Percentiles rank a stretch among this genome's conserved stretches.
Conservation (phyloP, 2,888 invertebrate genomes). For the Ophion ventricosus region DNA sequence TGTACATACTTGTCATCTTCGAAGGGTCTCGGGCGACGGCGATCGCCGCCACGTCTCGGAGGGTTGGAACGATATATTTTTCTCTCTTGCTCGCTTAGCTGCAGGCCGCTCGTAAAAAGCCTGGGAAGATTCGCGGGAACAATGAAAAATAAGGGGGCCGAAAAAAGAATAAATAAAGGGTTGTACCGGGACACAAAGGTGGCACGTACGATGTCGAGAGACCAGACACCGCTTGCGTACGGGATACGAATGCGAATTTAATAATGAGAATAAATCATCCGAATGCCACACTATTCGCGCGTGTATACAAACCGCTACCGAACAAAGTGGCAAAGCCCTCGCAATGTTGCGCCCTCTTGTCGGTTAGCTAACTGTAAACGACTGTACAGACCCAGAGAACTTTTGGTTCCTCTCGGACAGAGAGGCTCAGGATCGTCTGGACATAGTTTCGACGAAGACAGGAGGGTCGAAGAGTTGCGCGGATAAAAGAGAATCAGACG, state of each 20-base stretch:
- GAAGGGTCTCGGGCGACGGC: too few species aligned
- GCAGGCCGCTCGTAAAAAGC: slow-evolving; percentile 29
- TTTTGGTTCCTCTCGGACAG: not conserved
- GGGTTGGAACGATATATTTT: not conserved
- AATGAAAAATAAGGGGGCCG: slow-evolving; percentile 12
- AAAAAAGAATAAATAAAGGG: slow-evolving; percentile 39
- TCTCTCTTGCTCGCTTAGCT: not conserved
- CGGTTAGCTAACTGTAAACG: slow-evolving; percentile 20
- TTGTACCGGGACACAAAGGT: slow-evolving; percentile 40
- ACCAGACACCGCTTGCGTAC: slow-evolving; percentile 52
- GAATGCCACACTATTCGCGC: slow-evolving; percentile 69
- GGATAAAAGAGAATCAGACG: slow-evolving; percentile 53
- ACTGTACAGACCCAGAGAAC: slow-evolving; percentile 44
- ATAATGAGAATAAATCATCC: slow-evolving; percentile 81
- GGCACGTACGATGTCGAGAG: slow-evolving; percentile 44
- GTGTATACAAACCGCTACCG: not conserved
- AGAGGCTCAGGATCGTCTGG: slow-evolving; percentile 29
- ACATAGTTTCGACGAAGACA: slow-evolving; percentile 8
- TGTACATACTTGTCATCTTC: not conserved
- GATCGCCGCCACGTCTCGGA: not conserved
- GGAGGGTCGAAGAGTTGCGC: slow-evolving; percentile 69
- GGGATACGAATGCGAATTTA: slow-evolving; percentile 78
- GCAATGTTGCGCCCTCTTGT: not conserved
- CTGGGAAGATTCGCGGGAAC: slow-evolving; percentile 35
- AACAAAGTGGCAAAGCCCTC: slow-evolving; percentile 1